Conservation (phyloP, 2,888 invertebrate species). For the Conomelus anceps region DNA sequence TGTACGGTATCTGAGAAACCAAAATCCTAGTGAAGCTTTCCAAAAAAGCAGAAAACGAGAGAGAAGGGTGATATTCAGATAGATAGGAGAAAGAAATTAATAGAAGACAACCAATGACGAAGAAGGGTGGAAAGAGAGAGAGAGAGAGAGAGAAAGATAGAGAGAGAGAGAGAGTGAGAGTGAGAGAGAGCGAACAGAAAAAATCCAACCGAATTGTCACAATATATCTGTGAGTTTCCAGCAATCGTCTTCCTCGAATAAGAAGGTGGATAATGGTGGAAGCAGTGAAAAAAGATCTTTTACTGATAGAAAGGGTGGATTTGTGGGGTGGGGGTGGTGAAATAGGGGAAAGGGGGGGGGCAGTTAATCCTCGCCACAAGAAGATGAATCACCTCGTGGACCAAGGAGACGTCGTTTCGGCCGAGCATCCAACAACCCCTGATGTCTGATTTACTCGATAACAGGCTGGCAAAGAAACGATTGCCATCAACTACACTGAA, state of each 20-base stretch:
- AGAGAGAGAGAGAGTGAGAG: neutral
- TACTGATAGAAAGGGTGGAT: neutral
- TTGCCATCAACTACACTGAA: neutral
- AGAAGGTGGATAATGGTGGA: neutral
- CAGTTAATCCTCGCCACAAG: neutral
- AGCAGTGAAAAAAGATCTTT: neutral
- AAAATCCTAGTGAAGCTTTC: too few species aligned
- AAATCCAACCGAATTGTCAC: neutral
- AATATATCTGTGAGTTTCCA: neutral
- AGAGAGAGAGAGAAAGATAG: neutral
- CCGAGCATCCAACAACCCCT: neutral
- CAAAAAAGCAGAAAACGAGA: neutral
- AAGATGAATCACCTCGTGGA: neutral
- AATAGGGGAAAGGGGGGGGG: neutral
- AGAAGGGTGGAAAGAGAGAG: neutral
- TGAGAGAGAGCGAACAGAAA: too few species aligned
- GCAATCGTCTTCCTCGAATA: neutral
- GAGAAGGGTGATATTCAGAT: neutral
- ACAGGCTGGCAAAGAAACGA: neutral
- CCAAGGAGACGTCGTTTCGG: neutral
- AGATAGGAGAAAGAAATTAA: neutral
- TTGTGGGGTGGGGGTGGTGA: too few species aligned
- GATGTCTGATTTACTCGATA: neutral
- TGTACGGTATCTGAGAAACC: too few species aligned
- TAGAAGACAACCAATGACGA: neutral